Conservation (phyloP, 35 echinoderm and acorn worm genomes). For the Diadema setosum region DNA sequence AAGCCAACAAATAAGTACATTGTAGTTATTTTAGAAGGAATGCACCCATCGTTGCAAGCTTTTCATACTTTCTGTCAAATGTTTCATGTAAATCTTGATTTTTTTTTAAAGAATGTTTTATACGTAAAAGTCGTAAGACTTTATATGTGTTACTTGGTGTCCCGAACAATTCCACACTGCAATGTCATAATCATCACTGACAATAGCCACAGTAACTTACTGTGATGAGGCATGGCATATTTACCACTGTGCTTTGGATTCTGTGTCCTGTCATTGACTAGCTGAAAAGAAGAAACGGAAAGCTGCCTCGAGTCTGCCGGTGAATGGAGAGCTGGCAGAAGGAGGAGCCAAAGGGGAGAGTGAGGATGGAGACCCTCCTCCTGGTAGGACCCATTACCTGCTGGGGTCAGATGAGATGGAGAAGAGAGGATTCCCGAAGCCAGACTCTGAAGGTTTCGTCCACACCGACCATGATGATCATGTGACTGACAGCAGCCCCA, state of each 20-base stretch:
- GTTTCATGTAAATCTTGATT: too few relatives aligned
- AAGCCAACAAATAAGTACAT: too few relatives aligned
- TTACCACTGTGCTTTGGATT: too few relatives aligned
- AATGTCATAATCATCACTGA: too few relatives aligned
- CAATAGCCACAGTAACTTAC: too few relatives aligned
- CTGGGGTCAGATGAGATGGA: constrained; percentile 23
- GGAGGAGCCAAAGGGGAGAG: neutral
- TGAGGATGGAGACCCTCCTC: neutral
- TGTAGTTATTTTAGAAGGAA: too few relatives aligned
- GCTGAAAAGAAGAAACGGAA: neutral
- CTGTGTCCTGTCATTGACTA: neutral
- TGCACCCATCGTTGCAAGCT: too few relatives aligned
- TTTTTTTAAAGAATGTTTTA: too few relatives aligned
- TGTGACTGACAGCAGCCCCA: constrained; percentile 53
- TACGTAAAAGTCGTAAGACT: too few relatives aligned
- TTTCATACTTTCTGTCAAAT: too few relatives aligned
- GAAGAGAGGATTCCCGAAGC: constrained; percentile 25
- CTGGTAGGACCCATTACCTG: constrained; percentile 38
- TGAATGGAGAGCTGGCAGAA: neutral
- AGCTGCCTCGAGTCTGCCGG: neutral
- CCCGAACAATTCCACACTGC: too few relatives aligned
- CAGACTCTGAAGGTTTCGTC: neutral
- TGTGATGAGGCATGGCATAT: neutral
- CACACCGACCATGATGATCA: constrained; percentile 27
- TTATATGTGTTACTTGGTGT: too few relatives aligned